Evolutionary conservation across 2,888 invertebrate genomes (phyloP).

Genomic region (Drosophila lacicola): DNA sequence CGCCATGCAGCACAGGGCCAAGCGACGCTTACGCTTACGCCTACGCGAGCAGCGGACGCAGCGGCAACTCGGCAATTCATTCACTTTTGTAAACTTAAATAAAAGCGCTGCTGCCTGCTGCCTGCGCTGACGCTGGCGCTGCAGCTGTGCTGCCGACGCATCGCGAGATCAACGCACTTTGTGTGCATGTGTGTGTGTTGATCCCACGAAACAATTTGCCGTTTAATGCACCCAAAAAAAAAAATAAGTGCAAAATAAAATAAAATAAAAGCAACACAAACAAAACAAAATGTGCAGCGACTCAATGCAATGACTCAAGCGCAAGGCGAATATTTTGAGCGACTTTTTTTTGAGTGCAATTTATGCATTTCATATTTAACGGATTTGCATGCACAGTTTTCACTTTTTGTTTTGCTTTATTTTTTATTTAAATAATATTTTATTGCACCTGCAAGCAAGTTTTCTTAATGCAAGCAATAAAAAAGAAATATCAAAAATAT

Average conservation of each 20-base stretch:
- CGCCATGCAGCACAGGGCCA: constrained; percentile 28
- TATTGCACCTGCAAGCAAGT: constrained; percentile 52
- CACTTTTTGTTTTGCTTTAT: constrained; percentile 34
- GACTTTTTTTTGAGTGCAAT: constrained; percentile 33
- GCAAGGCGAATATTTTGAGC: constrained; percentile 23
- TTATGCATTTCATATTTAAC: constrained; percentile 27
- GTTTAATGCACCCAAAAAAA: constrained; percentile 77
- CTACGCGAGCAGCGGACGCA: constrained; percentile 40
- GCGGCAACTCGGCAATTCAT: constrained; percentile 54
- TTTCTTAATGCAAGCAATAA: constrained; percentile 50
- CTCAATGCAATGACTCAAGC: constrained; percentile 51
- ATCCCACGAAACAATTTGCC: constrained; percentile 80
- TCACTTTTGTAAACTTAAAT: constrained; percentile 71
- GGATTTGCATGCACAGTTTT: constrained; percentile 57
- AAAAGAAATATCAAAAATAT: constrained; percentile 36
- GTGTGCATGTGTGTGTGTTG: constrained; percentile 47
- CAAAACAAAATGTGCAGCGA: constrained; percentile 44
- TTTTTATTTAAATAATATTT: constrained; percentile 34
- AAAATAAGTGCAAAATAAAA: constrained; percentile 40
- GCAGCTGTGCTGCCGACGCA: constrained; percentile 30
- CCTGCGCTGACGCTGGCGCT: constrained; percentile 21
- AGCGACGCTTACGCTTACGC: constrained; percentile 48
- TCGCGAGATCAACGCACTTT: constrained; percentile 76
- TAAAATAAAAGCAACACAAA: constrained; percentile 25
- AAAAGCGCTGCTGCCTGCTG: constrained; percentile 44